phyloP scores from a whole-genome alignment of 2,797 vertebrate species.

The Masticophis lateralis region DNA sequence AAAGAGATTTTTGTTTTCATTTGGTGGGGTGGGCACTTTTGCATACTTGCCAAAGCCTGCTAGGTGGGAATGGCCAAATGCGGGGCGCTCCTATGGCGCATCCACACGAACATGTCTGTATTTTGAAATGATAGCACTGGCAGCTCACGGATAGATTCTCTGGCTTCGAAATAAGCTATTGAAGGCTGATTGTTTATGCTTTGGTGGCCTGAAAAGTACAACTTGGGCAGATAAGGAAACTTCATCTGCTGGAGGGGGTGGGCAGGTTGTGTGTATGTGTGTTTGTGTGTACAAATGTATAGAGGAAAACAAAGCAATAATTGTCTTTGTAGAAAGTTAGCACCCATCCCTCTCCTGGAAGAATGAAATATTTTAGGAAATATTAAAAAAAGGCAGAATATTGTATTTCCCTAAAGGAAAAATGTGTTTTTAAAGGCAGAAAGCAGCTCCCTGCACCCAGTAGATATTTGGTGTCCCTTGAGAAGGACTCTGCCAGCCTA shows the following conservation, averaged over 20 bases:
- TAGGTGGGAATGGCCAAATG: not conserved
- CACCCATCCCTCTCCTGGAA: too few species aligned
- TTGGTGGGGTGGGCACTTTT: constrained; percentile 14
- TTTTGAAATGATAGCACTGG: constrained; percentile 51
- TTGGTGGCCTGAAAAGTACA: constrained; percentile 21
- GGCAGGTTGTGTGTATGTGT: too few species aligned
- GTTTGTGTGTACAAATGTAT: not conserved
- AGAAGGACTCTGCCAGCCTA: too few species aligned
- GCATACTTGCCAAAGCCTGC: constrained; percentile 40
- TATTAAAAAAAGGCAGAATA: too few species aligned
- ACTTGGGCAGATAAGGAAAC: not conserved
- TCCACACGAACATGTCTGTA: not conserved
- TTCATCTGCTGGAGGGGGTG: not conserved
- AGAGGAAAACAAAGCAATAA: not conserved
- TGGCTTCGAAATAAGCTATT: constrained; percentile 43
- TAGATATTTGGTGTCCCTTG: too few species aligned
- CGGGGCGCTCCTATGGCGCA: not conserved
- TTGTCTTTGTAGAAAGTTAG: constrained; percentile 34
- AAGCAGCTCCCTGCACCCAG: too few species aligned
- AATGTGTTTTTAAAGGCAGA: too few species aligned
- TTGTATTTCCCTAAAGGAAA: too few species aligned
- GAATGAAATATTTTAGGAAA: too few species aligned
- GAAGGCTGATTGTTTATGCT: constrained; percentile 26
- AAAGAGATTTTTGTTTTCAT: not conserved
- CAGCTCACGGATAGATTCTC: constrained; percentile 47